Conservation (phyloP, 2,888 invertebrate species). For the Dynastes maya region DNA sequence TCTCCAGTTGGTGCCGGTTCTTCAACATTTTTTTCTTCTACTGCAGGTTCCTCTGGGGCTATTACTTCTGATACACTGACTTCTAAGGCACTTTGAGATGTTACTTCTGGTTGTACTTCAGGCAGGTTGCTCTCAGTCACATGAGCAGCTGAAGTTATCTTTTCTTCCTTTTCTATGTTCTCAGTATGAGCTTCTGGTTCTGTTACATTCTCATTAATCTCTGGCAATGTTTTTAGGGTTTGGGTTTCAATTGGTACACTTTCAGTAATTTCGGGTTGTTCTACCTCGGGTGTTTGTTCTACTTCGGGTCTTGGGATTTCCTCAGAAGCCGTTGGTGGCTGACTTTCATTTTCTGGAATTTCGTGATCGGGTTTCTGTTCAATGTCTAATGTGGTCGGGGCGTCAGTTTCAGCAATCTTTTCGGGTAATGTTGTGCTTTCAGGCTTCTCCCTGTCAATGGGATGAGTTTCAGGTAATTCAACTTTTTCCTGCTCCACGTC, state of each 20-base stretch:
- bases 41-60: constrained; percentile 32
- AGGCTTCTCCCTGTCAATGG: background rate
- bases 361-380: constrained; percentile 36
- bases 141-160: background rate
- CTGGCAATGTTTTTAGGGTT: constrained; percentile 16
- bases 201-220: constrained; percentile 17
- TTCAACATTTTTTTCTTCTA: background rate
- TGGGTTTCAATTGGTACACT: constrained; percentile 27
- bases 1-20: constrained; percentile 35
- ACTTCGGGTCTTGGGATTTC: background rate
- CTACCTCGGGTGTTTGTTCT: background rate
- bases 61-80: constrained; percentile 34
- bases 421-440: constrained; percentile 24
- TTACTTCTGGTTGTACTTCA: constrained; percentile 35
- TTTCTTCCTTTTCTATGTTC: background rate
- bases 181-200: background rate
- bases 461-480: constrained; percentile 43
- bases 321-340: constrained; percentile 24
- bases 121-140: constrained; percentile 1
- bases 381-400: constrained; percentile 21
- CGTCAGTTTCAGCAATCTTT: constrained; percentile 48
- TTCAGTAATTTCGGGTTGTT: constrained; percentile 30
- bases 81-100: constrained; percentile 14
- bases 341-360: constrained; percentile 37
- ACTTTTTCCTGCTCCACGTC: constrained; percentile 41